These are phyloP conservation scores for Phymatocera aterrima DNA, from an alignment of 2,888 invertebrate genomes.

Conservation along the genomic window DNA sequence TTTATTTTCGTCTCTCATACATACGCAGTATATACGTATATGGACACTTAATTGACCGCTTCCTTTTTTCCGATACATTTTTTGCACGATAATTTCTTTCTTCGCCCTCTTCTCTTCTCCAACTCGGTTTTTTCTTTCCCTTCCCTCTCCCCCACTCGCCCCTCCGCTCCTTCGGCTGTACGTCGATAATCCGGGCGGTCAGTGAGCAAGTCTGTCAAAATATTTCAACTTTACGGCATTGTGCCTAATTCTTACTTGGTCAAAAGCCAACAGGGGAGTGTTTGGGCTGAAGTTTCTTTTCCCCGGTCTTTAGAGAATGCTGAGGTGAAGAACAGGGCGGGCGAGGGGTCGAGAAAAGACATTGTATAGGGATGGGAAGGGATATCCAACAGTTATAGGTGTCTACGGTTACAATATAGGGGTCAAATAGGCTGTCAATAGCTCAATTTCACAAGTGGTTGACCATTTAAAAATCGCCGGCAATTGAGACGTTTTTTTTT, in stretches of 20 bases:
- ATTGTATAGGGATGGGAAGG: neutral
- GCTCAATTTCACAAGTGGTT: slow-evolving; percentile 45
- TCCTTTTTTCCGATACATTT: slow-evolving; percentile 48
- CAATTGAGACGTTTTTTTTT: slow-evolving; percentile 16
- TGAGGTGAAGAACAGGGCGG: neutral
- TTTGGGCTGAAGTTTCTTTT: slow-evolving; percentile 11
- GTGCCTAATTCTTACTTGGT: slow-evolving; percentile 46
- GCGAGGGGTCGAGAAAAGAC: neutral
- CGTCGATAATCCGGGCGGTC: slow-evolving; percentile 50
- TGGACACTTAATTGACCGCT: slow-evolving; percentile 50
- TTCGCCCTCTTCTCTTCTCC: neutral
- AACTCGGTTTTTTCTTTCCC: slow-evolving; percentile 16
- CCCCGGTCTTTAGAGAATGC: neutral
- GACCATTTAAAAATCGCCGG: slow-evolving; percentile 34
- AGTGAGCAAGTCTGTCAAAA: slow-evolving; percentile 68
- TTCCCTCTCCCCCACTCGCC: neutral
- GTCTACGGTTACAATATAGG: too few relatives aligned
- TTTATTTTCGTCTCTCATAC: too few relatives aligned
- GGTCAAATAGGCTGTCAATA: slow-evolving; percentile 42
- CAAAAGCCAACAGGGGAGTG: slow-evolving; percentile 41
- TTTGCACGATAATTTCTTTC: slow-evolving; percentile 41
- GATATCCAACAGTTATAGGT: neutral
- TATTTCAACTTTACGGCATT: slow-evolving; percentile 59
- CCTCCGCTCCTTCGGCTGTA: slow-evolving; percentile 13
- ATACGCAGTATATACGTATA: too few relatives aligned